Base-by-base conservation (phyloP, 1,140 invertebrate genomes). In the Aporrectodea caliginosa region DNA sequence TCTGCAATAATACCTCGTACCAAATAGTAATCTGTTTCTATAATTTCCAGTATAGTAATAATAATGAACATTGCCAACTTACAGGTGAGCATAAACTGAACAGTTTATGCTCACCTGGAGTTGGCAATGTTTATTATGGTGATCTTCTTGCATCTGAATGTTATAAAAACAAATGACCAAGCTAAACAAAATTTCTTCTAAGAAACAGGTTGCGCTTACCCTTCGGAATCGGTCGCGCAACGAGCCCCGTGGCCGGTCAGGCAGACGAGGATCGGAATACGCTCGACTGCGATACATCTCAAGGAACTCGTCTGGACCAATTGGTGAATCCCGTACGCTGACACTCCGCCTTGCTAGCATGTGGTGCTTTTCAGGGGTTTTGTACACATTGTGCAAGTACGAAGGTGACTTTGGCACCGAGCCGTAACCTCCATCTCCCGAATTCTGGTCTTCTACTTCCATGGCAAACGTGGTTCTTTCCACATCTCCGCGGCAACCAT, bases 381-480 rank as follows among this genome's bases (percentile, higher is more conserved):
- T 79, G 71, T 30, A 75, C 16, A 71, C 72, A 71, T 80, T 80
- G 73, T 29, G 22, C 85, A 81, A 78, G 92, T 92, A 86, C 94
- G 93, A 12, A 93, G 92, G 83, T 93, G 93, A 81, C 90, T 87
- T 16, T 77, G 78, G 27, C 77, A 69, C 75, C 85, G 87, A 35
- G 88, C 88, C 68, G 90, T 90, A 1, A 90, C 90, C 16, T 90
- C 90, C 29, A 90, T 88, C 79, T 90, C 84, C 12, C 90, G 90
- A 80, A 90, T 82, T 35, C 81, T 81, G 29, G 79, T 35, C 43
- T 68, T 78, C 32, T 6, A n/a, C 22, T 34, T 34, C 22, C 33
- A 22, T 32, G 73, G 83, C 79, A 43, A 72, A 35, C 43, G 77
- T 32, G 35, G 78, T 82, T 81, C n/a, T 58, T 35, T 69, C 32